Base-by-base conservation (phyloP, 2,888 invertebrate genomes). In the Mythimna albipuncta region DNA sequence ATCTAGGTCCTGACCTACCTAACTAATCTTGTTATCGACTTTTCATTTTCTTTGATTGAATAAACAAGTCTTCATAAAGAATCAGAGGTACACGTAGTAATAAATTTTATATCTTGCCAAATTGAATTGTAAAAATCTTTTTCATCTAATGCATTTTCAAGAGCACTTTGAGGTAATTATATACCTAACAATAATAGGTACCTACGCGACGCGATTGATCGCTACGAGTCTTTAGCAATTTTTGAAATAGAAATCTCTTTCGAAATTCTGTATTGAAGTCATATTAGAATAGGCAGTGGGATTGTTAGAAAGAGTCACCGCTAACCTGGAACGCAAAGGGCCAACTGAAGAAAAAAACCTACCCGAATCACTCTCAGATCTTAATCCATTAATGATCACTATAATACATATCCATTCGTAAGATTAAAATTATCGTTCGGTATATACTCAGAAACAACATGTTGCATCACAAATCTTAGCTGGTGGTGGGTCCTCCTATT, bases 1-100 rank as follows among this genome's bases (percentile, higher is more conserved):
- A 80, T 62, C 52, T 62, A 68, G 67, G 50, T 68, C 52, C 61
- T 57, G 81, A 76, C 82, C 64, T 62, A 81, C 61, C 77, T 44
- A 21, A 63, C 38, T 41, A 58, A 76, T 81, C 54, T 66, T 35
- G 57, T 65, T 81, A 81, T 81, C 41, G 77, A 58, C 62, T 75
- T 80, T 81, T 77, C 65, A 63, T 81, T 66, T 47, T 81, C 19
- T 47, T 66, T 50, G 6, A 73, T 57, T 32, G 55, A 81, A 65
- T 62, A 26, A 52, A 35, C 13, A 52, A 64, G 44, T 76, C 62
- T 80, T 44, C 9, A 2, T 11, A 62, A 52, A 21, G 52, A 52
- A 65, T 73, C 55, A 41, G 50, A 3, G 21, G 19, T 52, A 44
- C 19, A 54, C 21, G 19, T 41, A n/a, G 59, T n/a, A 19, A 38